These are phyloP conservation scores for Bilobella aurantiaca DNA, from an alignment of 1,140 invertebrate genomes.

Conservation along the genomic window DNA sequence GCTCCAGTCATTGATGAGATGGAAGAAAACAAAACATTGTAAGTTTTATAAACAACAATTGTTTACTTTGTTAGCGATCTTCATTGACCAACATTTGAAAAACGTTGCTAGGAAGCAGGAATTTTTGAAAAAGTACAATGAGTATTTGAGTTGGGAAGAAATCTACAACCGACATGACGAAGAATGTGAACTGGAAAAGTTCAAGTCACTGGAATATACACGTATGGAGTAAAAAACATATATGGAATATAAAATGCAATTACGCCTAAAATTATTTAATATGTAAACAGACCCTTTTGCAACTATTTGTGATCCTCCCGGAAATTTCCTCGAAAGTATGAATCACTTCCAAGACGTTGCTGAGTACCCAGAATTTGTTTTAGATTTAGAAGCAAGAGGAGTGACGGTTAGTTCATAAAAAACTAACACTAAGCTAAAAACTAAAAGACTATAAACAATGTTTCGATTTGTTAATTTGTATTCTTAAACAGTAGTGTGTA, in stretches of 20 bases:
- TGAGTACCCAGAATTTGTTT: background rate
- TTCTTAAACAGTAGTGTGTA: background rate
- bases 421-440: too few relatives aligned
- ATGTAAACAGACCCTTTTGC: background rate
- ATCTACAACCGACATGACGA: background rate
- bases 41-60: too few relatives aligned
- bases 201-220: background rate
- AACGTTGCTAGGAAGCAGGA: background rate
- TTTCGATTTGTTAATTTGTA: too few relatives aligned
- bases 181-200: background rate
- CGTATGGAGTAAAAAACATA: background rate
- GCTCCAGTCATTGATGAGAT: too few relatives aligned
- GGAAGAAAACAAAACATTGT: too few relatives aligned
- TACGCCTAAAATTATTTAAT: background rate
- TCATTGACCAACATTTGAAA: background rate
- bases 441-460: too few relatives aligned
- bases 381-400: background rate
- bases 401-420: background rate
- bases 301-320: background rate
- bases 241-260: background rate
- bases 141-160: background rate
- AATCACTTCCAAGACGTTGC: background rate
- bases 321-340: background rate
- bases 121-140: background rate
- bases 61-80: too few relatives aligned